Conservation (phyloP, 2,797 vertebrate genomes). For the Sebastes matsubarae region DNA sequence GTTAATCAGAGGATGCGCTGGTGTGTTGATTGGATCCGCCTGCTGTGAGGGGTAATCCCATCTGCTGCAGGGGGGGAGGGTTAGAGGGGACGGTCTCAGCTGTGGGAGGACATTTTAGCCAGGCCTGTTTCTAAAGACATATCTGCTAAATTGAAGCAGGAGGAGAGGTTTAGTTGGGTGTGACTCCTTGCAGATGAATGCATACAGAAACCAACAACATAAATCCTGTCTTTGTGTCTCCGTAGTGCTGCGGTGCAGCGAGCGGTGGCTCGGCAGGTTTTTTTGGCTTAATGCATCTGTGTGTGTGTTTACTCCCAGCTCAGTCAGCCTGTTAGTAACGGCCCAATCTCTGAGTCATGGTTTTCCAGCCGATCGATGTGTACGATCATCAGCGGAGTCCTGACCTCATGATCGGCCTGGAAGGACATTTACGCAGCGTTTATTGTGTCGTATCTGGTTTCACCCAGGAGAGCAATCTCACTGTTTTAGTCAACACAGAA, state of each 20-base stretch:
- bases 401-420: conserved; percentile 68
- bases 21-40: conserved; percentile 72
- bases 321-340: conserved; percentile 43
- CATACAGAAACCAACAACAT: conserved; percentile 20
- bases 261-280: conserved; percentile 47
- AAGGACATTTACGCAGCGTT: conserved; percentile 61
- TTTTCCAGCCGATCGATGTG: conserved; percentile 65
- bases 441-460: conserved; percentile 59
- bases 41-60: conserved; percentile 64
- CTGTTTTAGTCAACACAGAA: conserved; percentile 30
- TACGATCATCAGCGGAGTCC: conserved; percentile 57
- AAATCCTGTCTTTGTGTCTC: conserved; percentile 25
- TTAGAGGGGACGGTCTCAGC: neutral
- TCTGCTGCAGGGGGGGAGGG: conserved; percentile 45
- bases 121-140: conserved; percentile 33
- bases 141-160: conserved; percentile 18
- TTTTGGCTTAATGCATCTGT: conserved; percentile 30
- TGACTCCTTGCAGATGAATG: conserved; percentile 28
- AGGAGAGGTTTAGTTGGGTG: conserved; percentile 19
- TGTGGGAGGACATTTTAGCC: conserved; percentile 21
- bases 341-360: conserved; percentile 68
- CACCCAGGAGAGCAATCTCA: conserved; percentile 22
- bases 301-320: neutral
- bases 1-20: conserved; percentile 70
- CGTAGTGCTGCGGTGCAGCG: neutral